phyloP scores from a whole-genome alignment of 2,797 vertebrate species.

The Corythornis leucogaster region DNA sequence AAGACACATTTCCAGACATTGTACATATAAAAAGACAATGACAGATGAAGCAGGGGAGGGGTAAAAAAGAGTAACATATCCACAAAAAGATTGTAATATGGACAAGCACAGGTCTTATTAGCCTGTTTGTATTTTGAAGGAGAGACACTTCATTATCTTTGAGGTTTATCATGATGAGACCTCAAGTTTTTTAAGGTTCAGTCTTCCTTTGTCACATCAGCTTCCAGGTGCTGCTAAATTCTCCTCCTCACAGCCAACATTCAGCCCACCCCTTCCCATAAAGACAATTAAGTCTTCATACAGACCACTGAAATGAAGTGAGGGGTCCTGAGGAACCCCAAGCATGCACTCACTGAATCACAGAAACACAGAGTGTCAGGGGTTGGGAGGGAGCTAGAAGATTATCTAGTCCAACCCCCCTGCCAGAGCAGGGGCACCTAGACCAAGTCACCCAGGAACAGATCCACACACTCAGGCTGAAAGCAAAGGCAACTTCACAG shows the following conservation, averaged over 20 bases:
- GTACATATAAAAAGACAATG: conserved; percentile 64
- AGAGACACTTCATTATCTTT: neutral
- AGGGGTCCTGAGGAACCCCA: neutral
- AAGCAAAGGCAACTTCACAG: neutral
- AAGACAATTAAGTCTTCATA: neutral
- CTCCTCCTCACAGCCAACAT: neutral
- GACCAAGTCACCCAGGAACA: no score
- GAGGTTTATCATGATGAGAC: neutral
- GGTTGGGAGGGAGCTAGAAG: no score
- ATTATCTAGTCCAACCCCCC: no score
- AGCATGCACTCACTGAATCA: neutral
- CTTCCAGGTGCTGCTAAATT: neutral
- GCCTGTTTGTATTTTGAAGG: neutral
- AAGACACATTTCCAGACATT: conserved; percentile 59
- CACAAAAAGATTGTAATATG: neutral
- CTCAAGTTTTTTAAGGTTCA: neutral
- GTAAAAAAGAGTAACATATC: neutral
- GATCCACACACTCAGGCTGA: neutral
- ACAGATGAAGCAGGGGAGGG: conserved; percentile 59
- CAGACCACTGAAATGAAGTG: neutral
- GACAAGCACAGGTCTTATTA: neutral
- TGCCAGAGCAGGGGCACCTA: no score
- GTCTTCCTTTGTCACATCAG: neutral
- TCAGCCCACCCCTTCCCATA: neutral
- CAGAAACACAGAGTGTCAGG: no score